Conservation (phyloP, 2,113 vertebrate species). For the Triplophysa rosa region DNA sequence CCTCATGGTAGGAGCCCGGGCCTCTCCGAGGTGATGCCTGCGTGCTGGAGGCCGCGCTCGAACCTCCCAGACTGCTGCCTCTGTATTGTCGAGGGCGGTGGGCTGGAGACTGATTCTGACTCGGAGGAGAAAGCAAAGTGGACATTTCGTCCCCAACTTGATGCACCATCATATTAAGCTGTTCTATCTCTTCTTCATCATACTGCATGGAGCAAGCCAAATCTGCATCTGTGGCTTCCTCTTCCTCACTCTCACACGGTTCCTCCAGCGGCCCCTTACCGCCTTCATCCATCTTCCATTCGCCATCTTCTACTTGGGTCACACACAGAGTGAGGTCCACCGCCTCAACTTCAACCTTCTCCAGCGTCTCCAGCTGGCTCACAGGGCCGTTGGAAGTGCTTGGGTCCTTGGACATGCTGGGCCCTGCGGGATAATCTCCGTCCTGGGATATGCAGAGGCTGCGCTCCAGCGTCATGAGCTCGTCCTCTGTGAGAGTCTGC, state of each 20-base stretch:
- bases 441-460: constrained; percentile 95
- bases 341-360: constrained; percentile 39
- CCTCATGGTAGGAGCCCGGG: constrained; percentile 66
- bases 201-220: constrained; percentile 98
- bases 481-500: constrained; percentile 88
- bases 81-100: constrained; percentile 58
- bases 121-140: constrained; percentile 91
- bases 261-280: constrained; percentile 69
- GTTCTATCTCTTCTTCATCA: constrained; percentile 93
- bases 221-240: constrained; percentile 81
- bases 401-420: constrained; percentile 58
- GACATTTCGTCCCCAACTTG: constrained; percentile 94
- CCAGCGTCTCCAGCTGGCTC: constrained; percentile 47
- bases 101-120: constrained; percentile 85
- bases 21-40: constrained; percentile 78
- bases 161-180: constrained; percentile 94
- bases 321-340: constrained; percentile 54
- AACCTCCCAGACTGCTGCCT: constrained; percentile 52
- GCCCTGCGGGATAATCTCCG: constrained; percentile 70
- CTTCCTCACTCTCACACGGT: constrained; percentile 52
- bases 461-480: constrained; percentile 84
- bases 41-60: constrained; percentile 69
- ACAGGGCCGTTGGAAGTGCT: constrained; percentile 52
- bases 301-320: constrained; percentile 75
- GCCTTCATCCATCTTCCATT: constrained; percentile 78